Conservation (phyloP, 2,797 vertebrate species). For the Chanos chanos region DNA sequence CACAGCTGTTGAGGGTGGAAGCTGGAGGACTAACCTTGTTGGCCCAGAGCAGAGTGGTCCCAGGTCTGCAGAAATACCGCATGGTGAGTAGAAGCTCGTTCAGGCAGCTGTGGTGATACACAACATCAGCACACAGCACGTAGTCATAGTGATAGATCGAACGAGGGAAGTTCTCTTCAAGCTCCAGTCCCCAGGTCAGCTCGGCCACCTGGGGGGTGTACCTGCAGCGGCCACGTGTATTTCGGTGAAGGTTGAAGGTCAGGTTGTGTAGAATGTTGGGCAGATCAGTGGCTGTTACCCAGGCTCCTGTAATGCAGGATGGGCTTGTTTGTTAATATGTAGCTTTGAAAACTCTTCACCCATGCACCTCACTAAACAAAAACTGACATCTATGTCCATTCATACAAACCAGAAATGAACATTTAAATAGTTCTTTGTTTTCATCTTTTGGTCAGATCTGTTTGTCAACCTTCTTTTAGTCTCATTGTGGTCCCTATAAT, state of each 20-base stretch:
- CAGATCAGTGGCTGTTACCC: slow-evolving; percentile 88
- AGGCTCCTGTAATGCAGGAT: slow-evolving; percentile 85
- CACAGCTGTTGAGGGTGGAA: too few species aligned
- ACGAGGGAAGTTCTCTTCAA: slow-evolving; percentile 74
- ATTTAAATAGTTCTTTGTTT: too few species aligned
- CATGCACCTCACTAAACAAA: neutral
- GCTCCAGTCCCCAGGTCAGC: slow-evolving; percentile 81
- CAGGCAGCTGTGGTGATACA: slow-evolving; percentile 80
- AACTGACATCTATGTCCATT: neutral
- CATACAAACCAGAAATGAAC: too few species aligned
- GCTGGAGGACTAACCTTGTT: slow-evolving; percentile 71
- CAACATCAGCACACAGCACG: slow-evolving; percentile 88
- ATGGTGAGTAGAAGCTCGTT: slow-evolving; percentile 82
- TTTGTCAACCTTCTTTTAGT: too few species aligned
- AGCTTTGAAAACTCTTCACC: neutral
- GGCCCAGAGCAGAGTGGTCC: slow-evolving; percentile 84
- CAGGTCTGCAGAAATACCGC: slow-evolving; percentile 78
- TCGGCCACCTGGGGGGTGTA: slow-evolving; percentile 82
- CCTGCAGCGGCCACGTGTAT: slow-evolving; percentile 70
- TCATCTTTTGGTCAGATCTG: too few species aligned
- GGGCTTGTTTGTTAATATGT: slow-evolving; percentile 16
- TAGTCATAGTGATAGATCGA: slow-evolving; percentile 77
- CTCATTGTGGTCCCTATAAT: neutral
- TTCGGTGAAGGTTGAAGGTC: slow-evolving; percentile 81
- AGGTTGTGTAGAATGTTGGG: slow-evolving; percentile 86